These are phyloP conservation scores for Spondyliosoma cantharus DNA, from an alignment of 2,797 vertebrate genomes.

Conservation along the genomic window DNA sequence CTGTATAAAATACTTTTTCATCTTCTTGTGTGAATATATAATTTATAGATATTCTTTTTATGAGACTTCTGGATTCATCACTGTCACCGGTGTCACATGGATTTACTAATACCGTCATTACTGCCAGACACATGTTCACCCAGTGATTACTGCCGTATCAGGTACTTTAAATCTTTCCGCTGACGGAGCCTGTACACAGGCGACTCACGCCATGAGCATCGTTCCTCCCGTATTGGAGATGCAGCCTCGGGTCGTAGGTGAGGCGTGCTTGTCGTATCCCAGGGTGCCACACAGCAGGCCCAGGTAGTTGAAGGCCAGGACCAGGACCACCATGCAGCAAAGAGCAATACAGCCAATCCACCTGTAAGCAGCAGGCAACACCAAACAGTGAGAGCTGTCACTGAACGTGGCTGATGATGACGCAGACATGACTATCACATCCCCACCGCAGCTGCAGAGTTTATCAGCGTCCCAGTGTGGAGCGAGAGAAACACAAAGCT, in stretches of 20 bases:
- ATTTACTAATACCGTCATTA: no score
- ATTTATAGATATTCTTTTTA: background rate
- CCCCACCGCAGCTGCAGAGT: background rate
- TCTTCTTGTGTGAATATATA: background rate
- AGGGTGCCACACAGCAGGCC: conserved; percentile 92
- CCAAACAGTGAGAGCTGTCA: background rate
- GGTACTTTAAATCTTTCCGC: background rate
- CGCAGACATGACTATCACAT: background rate
- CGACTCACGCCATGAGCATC: conserved; percentile 97
- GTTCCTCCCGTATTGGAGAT: conserved; percentile 96
- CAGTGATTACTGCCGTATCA: no score
- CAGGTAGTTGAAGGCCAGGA: conserved; percentile 92
- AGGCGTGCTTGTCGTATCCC: conserved; percentile 91
- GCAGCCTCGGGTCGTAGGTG: conserved; percentile 94
- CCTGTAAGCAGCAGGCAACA: conserved; percentile 75
- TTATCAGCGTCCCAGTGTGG: background rate
- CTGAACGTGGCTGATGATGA: background rate
- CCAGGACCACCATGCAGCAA: conserved; percentile 92
- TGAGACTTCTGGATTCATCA: background rate
- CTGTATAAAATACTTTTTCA: background rate
- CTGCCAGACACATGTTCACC: no score
- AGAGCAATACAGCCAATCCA: conserved; percentile 90
- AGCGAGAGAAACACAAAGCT: background rate
- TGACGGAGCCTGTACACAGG: background rate
- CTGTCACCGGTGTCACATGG: no score